Evolutionary conservation across 2,113 vertebrate genomes (phyloP).

Genomic region (Tachysurus fulvidraco): DNA sequence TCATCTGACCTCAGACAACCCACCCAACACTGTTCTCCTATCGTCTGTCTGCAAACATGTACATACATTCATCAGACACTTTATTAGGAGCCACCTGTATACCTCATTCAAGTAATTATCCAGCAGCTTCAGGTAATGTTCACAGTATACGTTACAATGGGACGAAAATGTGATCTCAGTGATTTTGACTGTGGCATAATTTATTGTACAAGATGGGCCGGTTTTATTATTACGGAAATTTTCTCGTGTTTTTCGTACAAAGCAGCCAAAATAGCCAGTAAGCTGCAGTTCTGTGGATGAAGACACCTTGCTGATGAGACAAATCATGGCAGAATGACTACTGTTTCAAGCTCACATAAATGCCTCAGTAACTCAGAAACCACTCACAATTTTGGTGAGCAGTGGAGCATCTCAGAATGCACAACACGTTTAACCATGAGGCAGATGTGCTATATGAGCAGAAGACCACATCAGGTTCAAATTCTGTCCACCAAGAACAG

Average conservation of each 20-base stretch:
- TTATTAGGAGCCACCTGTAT: not conserved
- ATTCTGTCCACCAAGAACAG: too few relatives aligned
- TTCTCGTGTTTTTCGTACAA: not conserved
- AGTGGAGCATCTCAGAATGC: not conserved
- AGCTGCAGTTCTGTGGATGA: not conserved
- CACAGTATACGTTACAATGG: not conserved
- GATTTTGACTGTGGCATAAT: not conserved
- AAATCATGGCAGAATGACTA: not conserved
- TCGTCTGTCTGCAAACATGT: not conserved
- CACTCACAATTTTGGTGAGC: not conserved
- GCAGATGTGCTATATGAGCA: too few relatives aligned
- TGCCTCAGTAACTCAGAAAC: too few relatives aligned
- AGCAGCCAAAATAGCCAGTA: not conserved
- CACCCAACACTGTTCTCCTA: not conserved
- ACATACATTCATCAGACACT: not conserved
- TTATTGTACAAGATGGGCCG: not conserved
- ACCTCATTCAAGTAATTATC: not conserved
- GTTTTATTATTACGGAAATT: not conserved
- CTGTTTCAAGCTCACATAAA: too few relatives aligned
- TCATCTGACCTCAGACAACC: not conserved
- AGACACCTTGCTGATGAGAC: not conserved
- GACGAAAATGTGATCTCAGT: not conserved
- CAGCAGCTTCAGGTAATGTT: not conserved
- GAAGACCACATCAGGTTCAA: too few relatives aligned
- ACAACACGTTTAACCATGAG: not conserved